Evolutionary conservation across 2,888 invertebrate genomes (phyloP).

Genomic region (Nephrocerus scutellatus): DNA sequence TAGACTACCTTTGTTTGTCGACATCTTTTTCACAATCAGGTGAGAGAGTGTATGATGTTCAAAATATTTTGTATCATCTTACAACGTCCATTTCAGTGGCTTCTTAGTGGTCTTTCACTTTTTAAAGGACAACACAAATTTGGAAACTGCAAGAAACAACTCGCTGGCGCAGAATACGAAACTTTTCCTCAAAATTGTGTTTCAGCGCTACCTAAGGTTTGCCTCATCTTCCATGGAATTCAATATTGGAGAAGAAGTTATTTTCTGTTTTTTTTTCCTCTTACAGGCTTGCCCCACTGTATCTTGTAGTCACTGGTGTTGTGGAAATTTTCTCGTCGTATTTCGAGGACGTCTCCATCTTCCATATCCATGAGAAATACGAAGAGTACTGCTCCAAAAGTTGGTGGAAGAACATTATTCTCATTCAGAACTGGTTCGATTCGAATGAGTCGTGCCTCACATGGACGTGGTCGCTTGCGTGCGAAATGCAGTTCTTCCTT

Average conservation of each 20-base stretch:
- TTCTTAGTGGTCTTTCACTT: constrained; percentile 44
- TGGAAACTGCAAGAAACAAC: constrained; percentile 35
- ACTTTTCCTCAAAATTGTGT: constrained; percentile 37
- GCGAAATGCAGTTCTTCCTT: constrained; percentile 48
- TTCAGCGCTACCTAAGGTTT: constrained; percentile 42
- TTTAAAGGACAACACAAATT: constrained; percentile 34
- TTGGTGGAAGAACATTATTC: constrained; percentile 47
- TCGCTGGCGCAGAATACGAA: constrained; percentile 31
- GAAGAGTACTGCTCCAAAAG: constrained; percentile 42
- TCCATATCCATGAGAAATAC: constrained; percentile 44
- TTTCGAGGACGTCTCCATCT: constrained; percentile 43
- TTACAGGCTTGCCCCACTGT: constrained; percentile 41
- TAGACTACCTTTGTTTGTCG: constrained; percentile 45
- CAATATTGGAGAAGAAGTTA: too few relatives aligned
- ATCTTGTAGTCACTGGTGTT: constrained; percentile 38
- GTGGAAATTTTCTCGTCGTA: constrained; percentile 43
- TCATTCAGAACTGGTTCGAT: constrained; percentile 45
- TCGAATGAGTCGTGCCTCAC: constrained; percentile 45
- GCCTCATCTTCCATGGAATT: too few relatives aligned
- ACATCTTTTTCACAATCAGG: constrained; percentile 47
- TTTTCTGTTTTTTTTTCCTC: constrained; percentile 5
- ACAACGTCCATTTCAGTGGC: too few relatives aligned
- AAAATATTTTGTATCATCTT: too few relatives aligned
- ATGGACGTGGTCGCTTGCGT: constrained; percentile 49
- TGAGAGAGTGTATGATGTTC: constrained; percentile 17